Evolutionary conservation across 1,140 invertebrate genomes (phyloP).

Genomic region (Pachyrhynchus sulphureomaculatus): DNA sequence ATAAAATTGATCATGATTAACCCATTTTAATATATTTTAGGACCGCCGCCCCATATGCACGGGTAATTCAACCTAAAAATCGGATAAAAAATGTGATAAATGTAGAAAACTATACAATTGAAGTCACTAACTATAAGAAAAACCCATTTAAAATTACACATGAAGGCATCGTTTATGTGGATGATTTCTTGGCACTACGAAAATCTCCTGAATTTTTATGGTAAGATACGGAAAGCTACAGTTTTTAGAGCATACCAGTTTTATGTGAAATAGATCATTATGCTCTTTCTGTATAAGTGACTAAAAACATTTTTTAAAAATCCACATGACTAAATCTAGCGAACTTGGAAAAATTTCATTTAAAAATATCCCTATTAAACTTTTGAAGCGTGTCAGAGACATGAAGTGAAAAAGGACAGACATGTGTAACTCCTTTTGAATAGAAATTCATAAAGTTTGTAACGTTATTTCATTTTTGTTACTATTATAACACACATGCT

Average conservation of each 20-base stretch:
- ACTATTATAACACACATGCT: too few relatives aligned
- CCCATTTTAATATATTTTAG: conserved; percentile 43
- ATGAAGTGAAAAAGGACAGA: too few relatives aligned
- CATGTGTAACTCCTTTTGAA: too few relatives aligned
- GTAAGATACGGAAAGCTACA: too few relatives aligned
- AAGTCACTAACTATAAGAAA: background rate
- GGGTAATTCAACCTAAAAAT: conserved; percentile 53
- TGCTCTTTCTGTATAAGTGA: background rate
- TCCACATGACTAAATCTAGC: too few relatives aligned
- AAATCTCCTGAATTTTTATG: background rate
- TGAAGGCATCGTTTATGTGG: conserved; percentile 61
- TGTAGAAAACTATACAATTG: conserved; percentile 35
- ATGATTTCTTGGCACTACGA: conserved; percentile 48
- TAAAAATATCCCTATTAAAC: too few relatives aligned
- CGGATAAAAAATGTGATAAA: conserved; percentile 34
- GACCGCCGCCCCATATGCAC: conserved; percentile 48
- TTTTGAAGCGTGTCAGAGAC: too few relatives aligned
- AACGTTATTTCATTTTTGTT: too few relatives aligned
- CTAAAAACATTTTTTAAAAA: conserved; percentile 22
- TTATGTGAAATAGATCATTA: too few relatives aligned
- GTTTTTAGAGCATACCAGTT: too few relatives aligned
- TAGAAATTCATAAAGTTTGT: too few relatives aligned
- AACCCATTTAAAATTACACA: conserved; percentile 56
- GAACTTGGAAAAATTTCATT: too few relatives aligned
- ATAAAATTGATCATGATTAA: background rate